Percentiles rank a stretch among this genome's conserved stretches.
phyloP scores from a whole-genome alignment of 2,797 vertebrate species.

The Spea hammondii region DNA sequence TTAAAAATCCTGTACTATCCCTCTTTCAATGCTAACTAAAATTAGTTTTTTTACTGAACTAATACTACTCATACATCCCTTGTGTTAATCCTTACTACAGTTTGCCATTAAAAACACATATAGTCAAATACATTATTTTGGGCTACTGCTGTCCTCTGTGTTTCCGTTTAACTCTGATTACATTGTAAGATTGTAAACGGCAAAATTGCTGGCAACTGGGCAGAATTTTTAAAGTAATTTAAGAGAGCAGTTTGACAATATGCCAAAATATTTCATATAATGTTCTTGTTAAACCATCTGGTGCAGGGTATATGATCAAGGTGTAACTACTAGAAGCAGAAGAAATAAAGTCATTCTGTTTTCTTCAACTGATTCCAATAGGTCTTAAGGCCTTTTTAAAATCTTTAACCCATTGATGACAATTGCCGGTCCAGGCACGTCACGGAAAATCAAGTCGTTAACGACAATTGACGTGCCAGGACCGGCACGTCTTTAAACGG shows the following conservation, averaged over 20 bases:
- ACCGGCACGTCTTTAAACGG: no score
- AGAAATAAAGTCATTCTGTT: slow-evolving; percentile 37
- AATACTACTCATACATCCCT: no score
- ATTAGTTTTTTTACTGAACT: no score
- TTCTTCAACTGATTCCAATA: slow-evolving; percentile 13
- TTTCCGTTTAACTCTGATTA: not conserved
- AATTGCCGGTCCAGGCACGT: no score
- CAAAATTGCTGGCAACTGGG: not conserved
- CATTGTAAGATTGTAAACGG: not conserved
- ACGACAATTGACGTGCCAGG: no score
- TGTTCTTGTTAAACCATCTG: slow-evolving; percentile 49
- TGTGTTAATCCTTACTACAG: not conserved
- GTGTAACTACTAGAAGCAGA: slow-evolving; percentile 25
- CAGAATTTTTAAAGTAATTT: slow-evolving; percentile 36
- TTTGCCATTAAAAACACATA: not conserved
- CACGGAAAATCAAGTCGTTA: no score
- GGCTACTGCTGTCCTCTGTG: not conserved
- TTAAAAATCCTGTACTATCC: no score
- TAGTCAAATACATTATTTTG: not conserved
- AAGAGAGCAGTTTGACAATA: slow-evolving; percentile 42
- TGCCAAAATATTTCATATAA: slow-evolving; percentile 51
- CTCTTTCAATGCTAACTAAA: no score
- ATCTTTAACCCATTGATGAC: no score
- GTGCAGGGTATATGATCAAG: slow-evolving; percentile 40
- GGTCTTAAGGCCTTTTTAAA: not conserved